Evolutionary conservation across 2,888 invertebrate genomes (phyloP).

Genomic region (Sphaerophoria taeniata): DNA sequence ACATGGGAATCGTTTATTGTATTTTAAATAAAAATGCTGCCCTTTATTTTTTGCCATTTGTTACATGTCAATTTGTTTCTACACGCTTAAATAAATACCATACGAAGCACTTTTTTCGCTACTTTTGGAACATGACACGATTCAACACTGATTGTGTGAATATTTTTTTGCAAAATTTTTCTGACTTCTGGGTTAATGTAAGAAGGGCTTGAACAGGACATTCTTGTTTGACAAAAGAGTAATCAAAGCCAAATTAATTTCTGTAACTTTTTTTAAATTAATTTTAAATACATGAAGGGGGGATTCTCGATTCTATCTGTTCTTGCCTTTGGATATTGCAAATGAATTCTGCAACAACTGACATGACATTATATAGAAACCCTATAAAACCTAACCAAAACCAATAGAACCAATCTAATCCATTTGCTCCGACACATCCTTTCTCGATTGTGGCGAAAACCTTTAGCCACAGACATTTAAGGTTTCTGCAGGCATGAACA

Average conservation of each 20-base stretch:
- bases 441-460: conserved; percentile 69
- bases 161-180: neutral
- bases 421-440: conserved; percentile 36
- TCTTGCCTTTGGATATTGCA: too few species aligned
- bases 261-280: too few species aligned
- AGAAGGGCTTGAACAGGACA: too few species aligned
- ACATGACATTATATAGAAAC: conserved; percentile 16
- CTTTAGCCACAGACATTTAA: conserved; percentile 63
- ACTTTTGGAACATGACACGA: neutral
- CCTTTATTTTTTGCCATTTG: neutral
- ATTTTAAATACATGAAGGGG: too few species aligned
- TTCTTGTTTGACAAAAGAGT: too few species aligned
- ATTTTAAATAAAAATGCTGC: conserved; percentile 28
- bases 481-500: conserved; percentile 59
- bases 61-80: conserved; percentile 29
- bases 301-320: too few species aligned
- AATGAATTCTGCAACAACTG: conserved; percentile 1
- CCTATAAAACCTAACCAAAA: conserved; percentile 14
- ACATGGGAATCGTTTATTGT: conserved; percentile 5
- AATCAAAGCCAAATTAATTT: too few species aligned
- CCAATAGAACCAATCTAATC: conserved; percentile 30
- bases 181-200: too few species aligned
- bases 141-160: conserved; percentile 16
- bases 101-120: neutral
- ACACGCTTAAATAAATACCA: conserved; percentile 31